Evolutionary conservation across 2,797 vertebrate genomes (phyloP).

Genomic region (Phataginus tetradactyla): DNA sequence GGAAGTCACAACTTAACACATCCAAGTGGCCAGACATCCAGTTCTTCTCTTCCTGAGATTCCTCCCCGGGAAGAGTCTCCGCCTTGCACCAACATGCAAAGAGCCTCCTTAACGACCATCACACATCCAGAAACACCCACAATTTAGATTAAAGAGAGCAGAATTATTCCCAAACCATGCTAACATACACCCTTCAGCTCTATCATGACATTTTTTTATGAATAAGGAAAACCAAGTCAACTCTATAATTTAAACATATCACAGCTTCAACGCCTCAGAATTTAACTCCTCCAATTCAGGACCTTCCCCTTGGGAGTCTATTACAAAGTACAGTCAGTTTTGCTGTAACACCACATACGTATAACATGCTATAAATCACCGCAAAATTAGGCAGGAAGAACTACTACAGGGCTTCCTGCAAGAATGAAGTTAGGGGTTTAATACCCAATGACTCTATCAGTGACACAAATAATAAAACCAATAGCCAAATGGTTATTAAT

Average conservation of each 20-base stretch:
- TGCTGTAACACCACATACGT: accelerated
- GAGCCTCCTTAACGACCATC: background rate
- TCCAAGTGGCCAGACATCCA: accelerated
- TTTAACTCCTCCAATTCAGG: background rate
- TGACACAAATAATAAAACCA: background rate
- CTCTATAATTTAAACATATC: background rate
- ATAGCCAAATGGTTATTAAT: background rate
- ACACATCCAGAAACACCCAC: background rate
- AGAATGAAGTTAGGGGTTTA: background rate
- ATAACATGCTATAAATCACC: background rate
- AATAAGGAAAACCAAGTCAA: background rate
- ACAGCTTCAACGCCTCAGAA: background rate
- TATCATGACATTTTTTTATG: background rate
- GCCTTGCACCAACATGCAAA: background rate
- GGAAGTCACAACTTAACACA: background rate
- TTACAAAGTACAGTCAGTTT: background rate
- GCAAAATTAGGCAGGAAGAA: background rate
- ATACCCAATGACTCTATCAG: background rate
- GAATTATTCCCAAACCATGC: background rate
- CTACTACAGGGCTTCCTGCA: background rate
- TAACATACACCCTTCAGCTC: background rate
- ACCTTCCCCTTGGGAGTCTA: background rate
- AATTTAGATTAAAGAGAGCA: too few relatives aligned
- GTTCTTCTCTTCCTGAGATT: background rate
- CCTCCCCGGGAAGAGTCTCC: background rate